A percentile compares a stretch with the other conserved stretches of the same genome.
Conservation (phyloP, 2,888 invertebrate genomes). For the Halocaridina rubra region DNA sequence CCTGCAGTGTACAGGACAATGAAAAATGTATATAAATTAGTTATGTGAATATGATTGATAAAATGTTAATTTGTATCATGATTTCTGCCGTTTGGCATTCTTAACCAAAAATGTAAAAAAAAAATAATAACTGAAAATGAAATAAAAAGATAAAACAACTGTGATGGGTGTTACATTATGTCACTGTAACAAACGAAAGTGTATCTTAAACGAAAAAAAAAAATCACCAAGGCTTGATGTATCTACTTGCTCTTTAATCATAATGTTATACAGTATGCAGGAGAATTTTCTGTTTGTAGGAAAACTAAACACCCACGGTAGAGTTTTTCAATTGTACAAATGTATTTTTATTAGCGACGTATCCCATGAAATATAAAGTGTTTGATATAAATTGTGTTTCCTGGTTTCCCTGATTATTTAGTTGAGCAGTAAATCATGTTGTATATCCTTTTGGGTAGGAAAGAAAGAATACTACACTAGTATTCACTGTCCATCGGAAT, state of each 20-base stretch:
- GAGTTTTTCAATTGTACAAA: slow-evolving; percentile 62
- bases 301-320: slow-evolving; percentile 25
- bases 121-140: background rate
- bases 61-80: slow-evolving; percentile 55
- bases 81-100: slow-evolving; percentile 48
- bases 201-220: slow-evolving; percentile 33
- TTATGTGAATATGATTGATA: slow-evolving; percentile 58
- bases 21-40: slow-evolving; percentile 55
- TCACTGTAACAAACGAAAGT: slow-evolving; percentile 11
- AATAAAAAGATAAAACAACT: background rate
- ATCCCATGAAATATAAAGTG: slow-evolving; percentile 62
- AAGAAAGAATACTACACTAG: background rate
- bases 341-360: slow-evolving; percentile 63
- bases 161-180: background rate
- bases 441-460: background rate
- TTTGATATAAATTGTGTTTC: slow-evolving; percentile 58
- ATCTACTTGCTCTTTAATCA: too few species aligned
- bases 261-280: too few species aligned
- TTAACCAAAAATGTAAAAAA: slow-evolving; percentile 29
- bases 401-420: background rate
- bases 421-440: background rate
- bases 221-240: slow-evolving; percentile 1
- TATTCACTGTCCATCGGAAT: too few species aligned
- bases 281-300: too few species aligned
- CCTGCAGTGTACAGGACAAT: slow-evolving; percentile 39